Conservation (phyloP, 2,888 invertebrate genomes). For the Eumacrocentrus americanus region DNA sequence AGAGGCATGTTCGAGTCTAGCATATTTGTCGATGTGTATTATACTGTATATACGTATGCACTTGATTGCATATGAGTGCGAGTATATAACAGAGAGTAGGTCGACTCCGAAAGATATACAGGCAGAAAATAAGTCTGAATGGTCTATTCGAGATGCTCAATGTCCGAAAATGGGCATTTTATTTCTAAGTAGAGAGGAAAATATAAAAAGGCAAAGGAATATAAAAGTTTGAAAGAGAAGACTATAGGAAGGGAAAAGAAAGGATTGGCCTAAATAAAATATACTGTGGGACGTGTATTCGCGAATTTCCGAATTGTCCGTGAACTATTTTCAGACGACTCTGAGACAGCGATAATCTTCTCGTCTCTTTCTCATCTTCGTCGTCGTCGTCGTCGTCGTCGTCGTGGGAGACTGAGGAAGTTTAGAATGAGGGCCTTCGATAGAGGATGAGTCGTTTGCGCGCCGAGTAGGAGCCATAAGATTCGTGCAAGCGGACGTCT, state of each 20-base stretch:
- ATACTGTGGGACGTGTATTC: background rate
- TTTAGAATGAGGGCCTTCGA: constrained; percentile 2
- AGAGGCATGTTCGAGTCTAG: no score
- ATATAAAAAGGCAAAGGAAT: background rate
- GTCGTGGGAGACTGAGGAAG: constrained; percentile 15
- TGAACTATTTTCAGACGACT: background rate
- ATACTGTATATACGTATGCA: background rate
- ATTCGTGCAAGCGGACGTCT: constrained; percentile 23
- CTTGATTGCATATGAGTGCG: constrained; percentile 31
- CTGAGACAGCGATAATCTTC: background rate
- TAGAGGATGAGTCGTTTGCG: constrained; percentile 1
- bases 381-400: no score
- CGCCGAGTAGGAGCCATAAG: constrained; percentile 5
- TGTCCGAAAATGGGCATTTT: constrained; percentile 13
- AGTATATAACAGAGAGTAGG: constrained; percentile 19
- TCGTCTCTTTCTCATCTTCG: background rate
- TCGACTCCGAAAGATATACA: constrained; percentile 23
- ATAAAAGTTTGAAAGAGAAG: background rate
- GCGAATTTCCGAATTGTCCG: background rate
- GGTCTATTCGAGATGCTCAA: constrained; percentile 17
- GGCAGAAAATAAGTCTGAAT: constrained; percentile 18
- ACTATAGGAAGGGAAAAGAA: background rate
- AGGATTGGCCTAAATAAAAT: background rate
- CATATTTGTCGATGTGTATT: background rate
- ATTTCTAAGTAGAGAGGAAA: background rate